Base-by-base conservation (phyloP, 1,140 invertebrate genomes). In the Leptinotarsa undecemlineata region DNA sequence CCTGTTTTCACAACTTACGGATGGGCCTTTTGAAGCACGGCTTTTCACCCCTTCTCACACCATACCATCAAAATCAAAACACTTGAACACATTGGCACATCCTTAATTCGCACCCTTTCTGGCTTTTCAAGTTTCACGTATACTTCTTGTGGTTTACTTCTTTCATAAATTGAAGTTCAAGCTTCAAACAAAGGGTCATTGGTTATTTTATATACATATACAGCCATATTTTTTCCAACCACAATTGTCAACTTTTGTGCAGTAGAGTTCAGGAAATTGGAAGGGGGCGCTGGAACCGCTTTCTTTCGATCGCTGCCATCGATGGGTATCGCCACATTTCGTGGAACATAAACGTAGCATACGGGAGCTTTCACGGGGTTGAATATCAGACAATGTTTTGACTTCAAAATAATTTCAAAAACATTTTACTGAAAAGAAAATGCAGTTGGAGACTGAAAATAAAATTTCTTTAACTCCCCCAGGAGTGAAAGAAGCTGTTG, bases 121-220 rank as follows among this genome's bases (percentile, higher is more conserved):
- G 61, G 13, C 47, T 66, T 33, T 48, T 51, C 64, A 62, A 42
- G 33, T 42, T 42, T 42, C 33, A 42, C 33, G 8, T 42, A 42
- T 3, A 42, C 33, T 42, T 42, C 33, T 42, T 42, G 33, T 42
- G 33, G 33, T 42, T 42, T 42, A 42, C 33, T 42, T 42, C 33
- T 42, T 42, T 42, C 33, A 42, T 42, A 42, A 42, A 42, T 42
- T 42, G 33, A 8, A 42, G 33, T 42, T 42, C 33, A 42, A 42
- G 26, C 77, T 76, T 78, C 67, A 76, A 82, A 82, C 81, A 82
- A 82, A 82, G 81, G 78, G 78, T 80, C 70, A 80, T 80, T 82
- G 81, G 79, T 82, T 81, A 79, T 80, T 81, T 79, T 79, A 81
- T 78, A 80, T 79, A 81, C 81, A 82, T 82, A 80, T 81, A 81